These are phyloP conservation scores for Eupleurogrammus muticus DNA, from an alignment of 2,797 vertebrate species.

Conservation along the genomic window DNA sequence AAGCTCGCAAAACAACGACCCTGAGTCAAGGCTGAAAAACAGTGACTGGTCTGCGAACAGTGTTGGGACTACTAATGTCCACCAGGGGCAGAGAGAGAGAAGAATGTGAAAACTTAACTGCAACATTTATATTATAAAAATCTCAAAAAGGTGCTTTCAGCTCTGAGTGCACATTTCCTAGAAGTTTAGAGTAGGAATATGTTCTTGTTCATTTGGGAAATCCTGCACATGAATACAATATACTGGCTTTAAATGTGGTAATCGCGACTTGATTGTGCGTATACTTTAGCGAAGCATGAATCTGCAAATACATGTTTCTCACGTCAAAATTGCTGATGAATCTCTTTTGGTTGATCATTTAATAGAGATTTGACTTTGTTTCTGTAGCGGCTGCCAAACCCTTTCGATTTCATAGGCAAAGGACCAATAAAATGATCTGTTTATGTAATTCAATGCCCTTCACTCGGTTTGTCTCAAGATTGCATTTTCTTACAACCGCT, in stretches of 20 bases:
- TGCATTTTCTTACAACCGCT: background rate
- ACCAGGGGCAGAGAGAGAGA: background rate
- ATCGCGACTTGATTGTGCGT: too few species aligned
- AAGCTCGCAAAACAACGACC: background rate
- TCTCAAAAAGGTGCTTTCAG: background rate
- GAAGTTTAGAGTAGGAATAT: background rate
- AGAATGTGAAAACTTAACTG: background rate
- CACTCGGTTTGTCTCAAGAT: background rate
- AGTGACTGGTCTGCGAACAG: background rate
- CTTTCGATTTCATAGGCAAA: conserved; percentile 1
- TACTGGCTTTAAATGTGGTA: background rate
- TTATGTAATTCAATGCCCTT: background rate
- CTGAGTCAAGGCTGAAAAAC: conserved; percentile 6
- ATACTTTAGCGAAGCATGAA: background rate
- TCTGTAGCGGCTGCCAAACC: background rate
- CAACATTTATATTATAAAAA: background rate
- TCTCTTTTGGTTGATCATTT: background rate
- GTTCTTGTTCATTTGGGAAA: background rate
- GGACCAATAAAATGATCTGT: background rate
- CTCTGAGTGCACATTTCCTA: background rate
- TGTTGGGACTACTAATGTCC: background rate
- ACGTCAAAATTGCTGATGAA: background rate
- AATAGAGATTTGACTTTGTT: background rate
- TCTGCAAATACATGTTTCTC: background rate
- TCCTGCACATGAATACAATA: background rate